Conservation (phyloP, 1,140 invertebrate genomes). For the Vanessa tameamea region DNA sequence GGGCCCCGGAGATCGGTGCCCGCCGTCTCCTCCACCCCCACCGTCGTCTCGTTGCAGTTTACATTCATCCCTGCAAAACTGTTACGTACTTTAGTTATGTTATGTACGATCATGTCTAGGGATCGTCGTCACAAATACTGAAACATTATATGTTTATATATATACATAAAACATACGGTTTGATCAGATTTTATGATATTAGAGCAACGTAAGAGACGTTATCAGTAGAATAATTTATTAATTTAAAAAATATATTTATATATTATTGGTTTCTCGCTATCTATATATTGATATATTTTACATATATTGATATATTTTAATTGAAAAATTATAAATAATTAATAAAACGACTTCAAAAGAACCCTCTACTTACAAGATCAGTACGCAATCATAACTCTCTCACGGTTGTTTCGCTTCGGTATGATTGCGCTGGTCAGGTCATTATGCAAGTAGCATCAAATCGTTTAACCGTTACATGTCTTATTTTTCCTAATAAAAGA, state of each 20-base stretch:
- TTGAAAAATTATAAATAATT: no score
- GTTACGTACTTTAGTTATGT: constrained; percentile 1
- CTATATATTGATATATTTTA: no score
- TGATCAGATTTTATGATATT: not conserved
- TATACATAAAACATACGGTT: no score
- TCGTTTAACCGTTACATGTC: constrained; percentile 16
- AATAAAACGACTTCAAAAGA: no score
- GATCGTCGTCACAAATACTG: not conserved
- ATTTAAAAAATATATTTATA: no score
- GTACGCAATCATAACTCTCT: constrained; percentile 34
- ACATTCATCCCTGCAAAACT: constrained; percentile 20
- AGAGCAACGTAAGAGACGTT: no score
- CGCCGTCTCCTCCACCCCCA: constrained; percentile 25
- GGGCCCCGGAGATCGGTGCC: constrained; percentile 38
- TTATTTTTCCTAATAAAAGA: constrained; percentile 6
- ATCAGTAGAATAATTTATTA: no score
- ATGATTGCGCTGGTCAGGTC: constrained; percentile 31
- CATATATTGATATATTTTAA: no score
- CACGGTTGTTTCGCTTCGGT: constrained; percentile 39
- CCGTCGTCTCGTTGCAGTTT: constrained; percentile 18
- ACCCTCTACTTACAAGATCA: not conserved
- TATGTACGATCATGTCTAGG: not conserved
- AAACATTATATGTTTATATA: not conserved
- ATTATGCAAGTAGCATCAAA: constrained; percentile 30
- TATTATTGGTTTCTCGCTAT: no score